phyloP scores from a whole-genome alignment of 2,113 vertebrate genomes.

The Passer domesticus region DNA sequence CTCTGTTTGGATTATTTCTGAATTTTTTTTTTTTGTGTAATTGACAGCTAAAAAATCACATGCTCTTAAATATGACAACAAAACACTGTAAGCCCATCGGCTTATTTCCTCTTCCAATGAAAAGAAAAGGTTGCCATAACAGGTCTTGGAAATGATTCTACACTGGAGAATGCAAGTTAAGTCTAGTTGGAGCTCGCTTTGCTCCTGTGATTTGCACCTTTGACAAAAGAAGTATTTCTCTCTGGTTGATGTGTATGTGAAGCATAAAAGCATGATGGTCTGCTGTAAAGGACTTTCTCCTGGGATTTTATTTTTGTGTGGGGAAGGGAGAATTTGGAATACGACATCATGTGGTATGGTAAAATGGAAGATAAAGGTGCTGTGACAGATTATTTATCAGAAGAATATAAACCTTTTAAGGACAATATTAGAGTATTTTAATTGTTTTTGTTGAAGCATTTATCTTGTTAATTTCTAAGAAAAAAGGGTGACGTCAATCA shows the following conservation, averaged over 20 bases:
- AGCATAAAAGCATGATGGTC: constrained; percentile 74
- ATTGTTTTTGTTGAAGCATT: constrained; percentile 76
- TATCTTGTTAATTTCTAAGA: constrained; percentile 80
- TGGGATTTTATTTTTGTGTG: constrained; percentile 75
- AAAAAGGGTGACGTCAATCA: constrained; percentile 79
- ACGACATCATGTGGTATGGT: constrained; percentile 72
- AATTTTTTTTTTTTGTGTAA: constrained; percentile 64
- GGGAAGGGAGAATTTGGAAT: constrained; percentile 70
- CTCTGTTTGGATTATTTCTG: constrained; percentile 77
- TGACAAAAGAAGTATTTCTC: constrained; percentile 65
- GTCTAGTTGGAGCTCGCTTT: constrained; percentile 56
- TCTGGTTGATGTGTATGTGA: constrained; percentile 67
- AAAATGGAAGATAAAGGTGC: constrained; percentile 75
- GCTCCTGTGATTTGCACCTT: constrained; percentile 74
- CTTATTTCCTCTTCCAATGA: constrained; percentile 74
- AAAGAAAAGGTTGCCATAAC: constrained; percentile 66
- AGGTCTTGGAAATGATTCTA: constrained; percentile 69
- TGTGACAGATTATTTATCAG: constrained; percentile 80
- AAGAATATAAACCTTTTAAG: constrained; percentile 77
- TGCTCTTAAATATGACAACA: constrained; percentile 73
- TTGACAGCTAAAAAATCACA: constrained; percentile 73
- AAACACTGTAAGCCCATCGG: constrained; percentile 70
- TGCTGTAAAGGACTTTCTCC: constrained; percentile 73
- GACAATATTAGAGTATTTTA: constrained; percentile 76
- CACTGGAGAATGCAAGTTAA: constrained; percentile 63